Evolutionary conservation across 2,113 vertebrate genomes (phyloP).

Genomic region (Turdus rufiventris): DNA sequence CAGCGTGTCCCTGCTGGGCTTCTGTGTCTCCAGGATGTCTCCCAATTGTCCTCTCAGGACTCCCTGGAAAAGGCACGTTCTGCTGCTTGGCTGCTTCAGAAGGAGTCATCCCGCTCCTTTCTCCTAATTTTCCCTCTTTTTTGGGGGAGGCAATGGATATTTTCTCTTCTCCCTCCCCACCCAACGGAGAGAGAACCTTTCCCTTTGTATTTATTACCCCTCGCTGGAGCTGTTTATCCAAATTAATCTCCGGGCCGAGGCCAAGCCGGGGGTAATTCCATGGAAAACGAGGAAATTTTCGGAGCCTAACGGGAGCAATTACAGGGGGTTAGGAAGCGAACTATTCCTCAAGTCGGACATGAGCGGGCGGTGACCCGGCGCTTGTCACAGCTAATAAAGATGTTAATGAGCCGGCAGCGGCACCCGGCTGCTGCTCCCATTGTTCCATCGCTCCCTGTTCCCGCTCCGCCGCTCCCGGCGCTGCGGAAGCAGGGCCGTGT

Average conservation of each 20-base stretch:
- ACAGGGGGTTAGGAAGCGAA: neutral
- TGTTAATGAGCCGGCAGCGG: neutral
- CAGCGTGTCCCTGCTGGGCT: fast-evolving
- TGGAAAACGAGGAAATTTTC: neutral
- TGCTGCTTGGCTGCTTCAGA: neutral
- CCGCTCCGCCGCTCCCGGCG: neutral
- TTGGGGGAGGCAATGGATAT: neutral
- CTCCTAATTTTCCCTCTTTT: neutral
- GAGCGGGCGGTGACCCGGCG: neutral
- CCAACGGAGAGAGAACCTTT: neutral
- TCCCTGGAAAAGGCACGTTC: neutral
- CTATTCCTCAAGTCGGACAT: neutral
- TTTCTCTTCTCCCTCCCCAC: neutral
- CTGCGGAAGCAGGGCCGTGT: neutral
- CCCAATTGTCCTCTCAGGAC: neutral
- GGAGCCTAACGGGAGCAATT: neutral
- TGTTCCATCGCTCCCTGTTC: neutral
- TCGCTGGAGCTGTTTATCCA: neutral
- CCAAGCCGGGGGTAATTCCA: slow-evolving; percentile 3
- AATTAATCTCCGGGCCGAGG: neutral
- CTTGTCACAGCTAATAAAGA: neutral
- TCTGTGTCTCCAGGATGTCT: fast-evolving
- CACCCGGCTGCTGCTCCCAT: neutral
- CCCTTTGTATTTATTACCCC: neutral
- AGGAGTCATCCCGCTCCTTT: neutral